Conservation (phyloP, 1,140 invertebrate genomes). For the Drosophila nigrodunni region DNA sequence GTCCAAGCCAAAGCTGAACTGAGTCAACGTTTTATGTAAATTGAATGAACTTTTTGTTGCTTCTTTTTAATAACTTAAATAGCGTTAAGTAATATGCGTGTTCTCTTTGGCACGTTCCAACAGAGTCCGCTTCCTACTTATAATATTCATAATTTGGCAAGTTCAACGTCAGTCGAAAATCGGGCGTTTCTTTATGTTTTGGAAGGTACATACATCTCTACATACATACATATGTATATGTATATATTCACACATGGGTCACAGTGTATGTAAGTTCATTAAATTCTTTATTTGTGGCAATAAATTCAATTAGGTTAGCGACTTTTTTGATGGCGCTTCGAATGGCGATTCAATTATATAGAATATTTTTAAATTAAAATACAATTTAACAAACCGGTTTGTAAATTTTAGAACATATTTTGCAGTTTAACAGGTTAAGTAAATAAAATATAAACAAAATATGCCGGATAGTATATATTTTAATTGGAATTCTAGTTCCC, state of each 20-base stretch:
- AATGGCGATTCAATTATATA: conserved; percentile 40
- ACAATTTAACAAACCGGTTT: no score
- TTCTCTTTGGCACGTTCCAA: conserved; percentile 34
- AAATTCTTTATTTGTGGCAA: conserved; percentile 61
- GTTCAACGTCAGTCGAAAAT: conserved; percentile 31
- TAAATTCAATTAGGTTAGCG: conserved; percentile 55
- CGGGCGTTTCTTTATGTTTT: conserved; percentile 41
- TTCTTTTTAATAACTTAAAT: conserved; percentile 44
- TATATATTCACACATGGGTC: background rate
- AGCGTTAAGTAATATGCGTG: conserved; percentile 35
- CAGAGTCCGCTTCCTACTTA: conserved; percentile 18
- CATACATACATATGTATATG: background rate
- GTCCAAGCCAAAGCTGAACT: conserved; percentile 30
- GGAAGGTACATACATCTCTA: background rate
- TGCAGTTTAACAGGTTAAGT: no score
- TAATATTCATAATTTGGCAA: conserved; percentile 25
- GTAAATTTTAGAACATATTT: no score
- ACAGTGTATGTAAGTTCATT: conserved; percentile 48
- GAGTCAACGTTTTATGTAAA: conserved; percentile 47
- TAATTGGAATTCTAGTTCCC: no score
- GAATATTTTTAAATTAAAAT: background rate
- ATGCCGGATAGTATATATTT: no score
- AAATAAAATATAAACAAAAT: no score
- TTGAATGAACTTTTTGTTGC: conserved; percentile 51
- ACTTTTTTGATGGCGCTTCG: conserved; percentile 29